A percentile compares a stretch with the other conserved stretches of the same genome.
phyloP scores from a whole-genome alignment of 1,140 invertebrate species.

The Mizuhopecten yessoensis region DNA sequence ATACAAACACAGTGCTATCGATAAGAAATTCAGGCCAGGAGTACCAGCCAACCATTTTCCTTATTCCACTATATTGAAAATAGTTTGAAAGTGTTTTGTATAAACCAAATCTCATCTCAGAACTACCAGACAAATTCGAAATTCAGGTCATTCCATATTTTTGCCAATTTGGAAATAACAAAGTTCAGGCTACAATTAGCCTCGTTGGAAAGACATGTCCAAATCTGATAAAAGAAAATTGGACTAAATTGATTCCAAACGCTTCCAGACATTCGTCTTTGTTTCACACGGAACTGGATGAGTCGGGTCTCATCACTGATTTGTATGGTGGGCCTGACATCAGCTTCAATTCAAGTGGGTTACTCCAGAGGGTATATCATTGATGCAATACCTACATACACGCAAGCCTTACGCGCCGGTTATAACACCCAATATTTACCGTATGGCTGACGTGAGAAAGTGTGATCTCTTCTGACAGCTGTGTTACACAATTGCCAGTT shows the following conservation, averaged over 20 bases:
- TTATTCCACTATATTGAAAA: too few species aligned
- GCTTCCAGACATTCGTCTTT: not conserved
- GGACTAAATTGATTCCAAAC: not conserved
- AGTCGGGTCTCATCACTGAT: not conserved
- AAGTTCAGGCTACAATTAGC: not conserved
- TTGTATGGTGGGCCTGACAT: not conserved
- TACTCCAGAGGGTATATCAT: not conserved
- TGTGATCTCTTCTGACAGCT: not conserved
- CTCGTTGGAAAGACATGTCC: too few species aligned
- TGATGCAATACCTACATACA: not conserved
- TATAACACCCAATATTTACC: conserved; percentile 26
- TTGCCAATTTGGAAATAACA: not conserved
- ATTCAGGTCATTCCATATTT: not conserved
- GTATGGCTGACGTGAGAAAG: not conserved
- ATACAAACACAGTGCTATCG: too few species aligned
- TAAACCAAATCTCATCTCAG: not conserved
- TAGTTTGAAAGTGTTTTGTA: too few species aligned
- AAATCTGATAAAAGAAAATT: conserved; percentile 18
- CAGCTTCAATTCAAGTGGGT: not conserved
- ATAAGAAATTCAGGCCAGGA: too few species aligned
- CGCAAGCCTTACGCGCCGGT: not conserved
- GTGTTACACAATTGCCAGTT: conserved; percentile 16
- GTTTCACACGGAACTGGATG: not conserved
- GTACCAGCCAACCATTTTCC: too few species aligned
- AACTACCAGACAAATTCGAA: not conserved